Evolutionary conservation across 2,888 invertebrate genomes (phyloP), one percentile per base, ranked within the genome.

Genomic region (Cyaniris semiargus): DNA sequence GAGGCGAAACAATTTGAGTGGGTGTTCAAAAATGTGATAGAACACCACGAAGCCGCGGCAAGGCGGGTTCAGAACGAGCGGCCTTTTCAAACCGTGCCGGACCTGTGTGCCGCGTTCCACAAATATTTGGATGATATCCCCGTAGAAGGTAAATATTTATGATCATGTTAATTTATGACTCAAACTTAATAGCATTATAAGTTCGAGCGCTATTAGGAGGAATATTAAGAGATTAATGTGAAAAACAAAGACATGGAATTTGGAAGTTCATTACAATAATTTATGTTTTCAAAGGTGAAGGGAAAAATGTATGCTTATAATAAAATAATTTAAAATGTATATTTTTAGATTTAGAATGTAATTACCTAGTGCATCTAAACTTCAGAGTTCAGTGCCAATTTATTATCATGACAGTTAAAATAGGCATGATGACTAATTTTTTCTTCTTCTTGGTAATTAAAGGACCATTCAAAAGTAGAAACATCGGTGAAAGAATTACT

Each of bases 11-110:
- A 95, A 80, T 96, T 96, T 85, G 93, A 94, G 79, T 88, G 90
- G 83, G 86, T 95, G 77, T 96, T 96, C 84, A 93, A 93, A 27
- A 96, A 96, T 88, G 95, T 95, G n/a, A 94, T 96, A 77, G 96
- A 96, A 84, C 88, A 95, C 79, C 95, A 93, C 83, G 88, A 93
- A 10, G 93, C 93, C 79, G 95, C 95, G 31, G 95, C 95, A 0
- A 86, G 85, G 66, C 84, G 87, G 44, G 94, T 95, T 48, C 89
- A 91, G 78, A 86, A 87, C 72, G 87, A 89, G 81, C 87, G 95
- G 70, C 96, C 96, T 1, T 96, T 96, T 85, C 78, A 84, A 53
- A 89, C 86, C 81, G 84, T 91, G 31, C 85, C 88, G 56, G 89
- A 90, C 70, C 86, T 96, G n/a, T 94, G 94, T 79, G 85, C 87